Base-by-base conservation (phyloP, 2,797 vertebrate species). In the Lithobates pipiens region DNA sequence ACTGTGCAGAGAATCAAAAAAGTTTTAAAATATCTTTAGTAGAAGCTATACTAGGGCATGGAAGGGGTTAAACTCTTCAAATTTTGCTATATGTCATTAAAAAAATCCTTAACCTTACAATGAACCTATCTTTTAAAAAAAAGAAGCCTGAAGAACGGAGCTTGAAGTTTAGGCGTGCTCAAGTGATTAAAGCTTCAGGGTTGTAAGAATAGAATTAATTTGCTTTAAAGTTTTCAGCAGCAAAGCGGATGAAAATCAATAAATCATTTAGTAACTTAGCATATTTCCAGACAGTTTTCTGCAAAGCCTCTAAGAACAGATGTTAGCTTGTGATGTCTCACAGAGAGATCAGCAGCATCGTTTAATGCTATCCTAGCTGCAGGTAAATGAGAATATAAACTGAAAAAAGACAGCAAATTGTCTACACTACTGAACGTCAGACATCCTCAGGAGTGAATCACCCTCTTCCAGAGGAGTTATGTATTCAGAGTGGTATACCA, bases 201-300 rank as follows among this genome's bases (percentile, higher is more conserved):
- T 88, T 85, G 85, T 83, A 89, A 13, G 75, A 86, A 87, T 85
- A 84, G 82, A 89, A 89, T 92, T 90, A 91, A 93, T 92, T 90
- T 88, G 92, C 90, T 90, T 90, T 89, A 89, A 91, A 90, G 89
- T 91, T 90, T 90, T 89, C 89, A 89, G 89, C 89, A 74, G 89
- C 70, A 84, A 89, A 88, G 89, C 85, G 88, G 91, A 91, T 88
- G 89, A 88, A 91, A 92, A 92, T 91, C 90, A 6, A 90, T 92
- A 90, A 89, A 92, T 91, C 91, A 89, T 90, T 90, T 88, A 88
- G 83, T 90, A 88, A 88, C 82, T 90, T 90, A 91, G 86, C 88
- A 0, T 89, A 88, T 89, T 91, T 90, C 91, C 89, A 91, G 90
- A 91, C 78, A 86, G 90, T 88, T 91, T 86, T 89, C 90, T 91